Base-by-base conservation (phyloP, 2,888 invertebrate species). In the Adineta ricciae region DNA sequence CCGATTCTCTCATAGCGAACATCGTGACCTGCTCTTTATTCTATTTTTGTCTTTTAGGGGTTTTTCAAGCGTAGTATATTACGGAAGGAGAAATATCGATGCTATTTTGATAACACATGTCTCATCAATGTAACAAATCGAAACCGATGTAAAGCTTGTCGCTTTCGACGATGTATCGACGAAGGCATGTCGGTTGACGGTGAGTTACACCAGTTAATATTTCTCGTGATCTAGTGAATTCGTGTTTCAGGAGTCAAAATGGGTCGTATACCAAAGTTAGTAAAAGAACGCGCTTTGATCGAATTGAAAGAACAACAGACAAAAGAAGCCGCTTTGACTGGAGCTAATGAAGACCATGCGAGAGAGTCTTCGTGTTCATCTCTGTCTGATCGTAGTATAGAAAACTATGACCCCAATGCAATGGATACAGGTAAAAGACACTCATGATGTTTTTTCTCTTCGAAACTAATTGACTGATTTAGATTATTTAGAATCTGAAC, bases 251-350 rank as follows among this genome's bases (percentile, higher is more conserved):
- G 83, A 24, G 83, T 85, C 32, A 73, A 82, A 84, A 85, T 85
- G 85, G 85, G 85, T 46, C 85, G 85, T 32, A 85, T 85, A 52
- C 85, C 85, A 19, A 85, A 85, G n/a, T 41, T 82, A 16, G 85
- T 83, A 36, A 85, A 84, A 54, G 83, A 83, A 73, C 52, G 73
- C 41, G 84, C 83, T 36, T 72, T 85, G 14, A 64, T 72, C 64
- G 83, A 83, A 36, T 49, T 84, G 21, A 54, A 83, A 54, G 82
- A 84, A 54, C 64, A 64, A 64, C 16, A 64, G 32, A 36, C 19
- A 7, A 64, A 64, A 64, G 64, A 16, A 64, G 32, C 64, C 5
- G 32, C 64, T 27, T 27, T 56, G 32, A 19, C 32, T 32, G 19
- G 19, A n/a, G 27, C 19, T 4, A 36, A 64, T 36, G 64, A 19